Evolutionary conservation across 1,140 invertebrate genomes (phyloP).

Genomic region (Lasaia peninsularis): DNA sequence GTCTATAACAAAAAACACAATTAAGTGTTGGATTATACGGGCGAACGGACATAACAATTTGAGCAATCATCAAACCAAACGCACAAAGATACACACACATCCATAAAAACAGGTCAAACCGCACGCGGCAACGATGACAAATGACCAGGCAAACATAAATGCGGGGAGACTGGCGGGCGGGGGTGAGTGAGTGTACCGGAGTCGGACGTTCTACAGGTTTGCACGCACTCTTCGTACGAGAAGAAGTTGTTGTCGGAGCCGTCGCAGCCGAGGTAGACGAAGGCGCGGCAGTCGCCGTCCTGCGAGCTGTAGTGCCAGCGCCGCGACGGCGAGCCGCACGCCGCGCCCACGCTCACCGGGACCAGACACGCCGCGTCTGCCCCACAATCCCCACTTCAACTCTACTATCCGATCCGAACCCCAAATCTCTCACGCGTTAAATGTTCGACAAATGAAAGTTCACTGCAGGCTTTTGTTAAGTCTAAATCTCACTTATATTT

Average conservation of each 20-base stretch:
- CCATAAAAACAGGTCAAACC: too few species aligned
- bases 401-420: background rate
- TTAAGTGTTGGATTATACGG: too few species aligned
- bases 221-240: slow-evolving; percentile 83
- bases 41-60: too few species aligned
- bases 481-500: too few species aligned
- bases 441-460: too few species aligned
- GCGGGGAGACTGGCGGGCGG: slow-evolving; percentile 11
- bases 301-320: slow-evolving; percentile 54
- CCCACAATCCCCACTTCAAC: slow-evolving; percentile 6
- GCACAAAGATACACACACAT: background rate
- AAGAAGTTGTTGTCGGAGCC: slow-evolving; percentile 92
- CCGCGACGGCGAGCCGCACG: slow-evolving; percentile 29
- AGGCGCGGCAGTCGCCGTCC: slow-evolving; percentile 79
- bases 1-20: too few species aligned
- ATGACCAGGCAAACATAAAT: slow-evolving; percentile 15
- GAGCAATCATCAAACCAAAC: too few species aligned
- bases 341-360: slow-evolving; percentile 35
- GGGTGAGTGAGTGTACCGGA: slow-evolving; percentile 37
- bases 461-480: too few species aligned
- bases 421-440: background rate
- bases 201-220: slow-evolving; percentile 77
- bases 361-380: slow-evolving; percentile 35
- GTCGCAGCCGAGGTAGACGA: slow-evolving; percentile 90
- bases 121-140: slow-evolving; percentile 10